phyloP scores from a whole-genome alignment of 1,140 invertebrate species.

The Neuroterus valhalla region DNA sequence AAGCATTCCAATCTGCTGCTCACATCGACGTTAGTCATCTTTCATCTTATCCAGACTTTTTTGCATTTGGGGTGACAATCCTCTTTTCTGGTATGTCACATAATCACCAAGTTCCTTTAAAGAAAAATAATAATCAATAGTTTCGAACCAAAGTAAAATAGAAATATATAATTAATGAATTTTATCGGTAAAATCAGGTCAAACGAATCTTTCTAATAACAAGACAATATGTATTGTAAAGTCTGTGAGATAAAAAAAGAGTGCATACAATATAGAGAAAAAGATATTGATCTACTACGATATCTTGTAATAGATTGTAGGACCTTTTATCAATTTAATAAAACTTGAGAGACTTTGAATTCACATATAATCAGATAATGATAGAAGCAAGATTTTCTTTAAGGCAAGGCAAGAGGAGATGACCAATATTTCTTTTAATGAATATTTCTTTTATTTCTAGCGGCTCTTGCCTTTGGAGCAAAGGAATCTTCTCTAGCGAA shows the following conservation, averaged over 20 bases:
- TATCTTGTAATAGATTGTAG: not conserved
- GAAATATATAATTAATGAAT: no score
- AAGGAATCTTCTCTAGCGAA: constrained; percentile 86
- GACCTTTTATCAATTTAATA: constrained; percentile 1
- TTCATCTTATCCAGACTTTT: constrained; percentile 82
- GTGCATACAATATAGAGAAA: no score
- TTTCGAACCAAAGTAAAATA: no score
- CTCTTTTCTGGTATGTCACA: constrained; percentile 75
- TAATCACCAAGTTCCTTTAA: no score
- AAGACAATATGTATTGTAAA: no score
- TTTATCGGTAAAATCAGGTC: no score
- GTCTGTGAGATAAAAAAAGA: no score
- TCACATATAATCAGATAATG: not conserved
- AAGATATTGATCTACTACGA: constrained; percentile 1
- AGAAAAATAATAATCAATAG: no score
- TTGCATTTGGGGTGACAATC: constrained; percentile 78
- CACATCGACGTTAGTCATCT: constrained; percentile 77
- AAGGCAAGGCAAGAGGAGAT: no score
- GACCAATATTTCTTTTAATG: no score
- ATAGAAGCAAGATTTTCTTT: no score
- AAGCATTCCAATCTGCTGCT: constrained; percentile 77
- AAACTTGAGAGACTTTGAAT: constrained; percentile 21
- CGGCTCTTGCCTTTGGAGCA: constrained; percentile 80
- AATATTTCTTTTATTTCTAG: constrained; percentile 51
- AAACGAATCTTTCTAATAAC: no score